phyloP scores from a whole-genome alignment of 2,113 vertebrate genomes.

The Sciurus niger region DNA sequence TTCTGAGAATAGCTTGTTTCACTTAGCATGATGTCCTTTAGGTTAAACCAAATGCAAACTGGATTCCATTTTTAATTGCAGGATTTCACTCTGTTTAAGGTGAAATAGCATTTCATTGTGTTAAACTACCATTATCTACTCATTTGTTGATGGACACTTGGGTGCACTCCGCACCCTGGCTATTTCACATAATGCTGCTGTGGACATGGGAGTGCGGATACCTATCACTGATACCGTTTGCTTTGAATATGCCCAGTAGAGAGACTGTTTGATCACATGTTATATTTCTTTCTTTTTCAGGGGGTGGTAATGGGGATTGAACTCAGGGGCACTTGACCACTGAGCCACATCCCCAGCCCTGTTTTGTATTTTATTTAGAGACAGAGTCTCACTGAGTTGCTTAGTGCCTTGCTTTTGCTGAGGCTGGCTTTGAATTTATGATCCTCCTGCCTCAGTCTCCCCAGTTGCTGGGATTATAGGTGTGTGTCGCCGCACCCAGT shows the following conservation, averaged over 20 bases:
- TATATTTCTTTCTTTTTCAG: background rate
- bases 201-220: background rate
- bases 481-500: no score
- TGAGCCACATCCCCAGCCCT: no score
- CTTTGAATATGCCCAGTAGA: background rate
- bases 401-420: no score
- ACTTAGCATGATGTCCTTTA: background rate
- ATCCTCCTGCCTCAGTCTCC: no score
- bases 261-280: background rate
- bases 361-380: no score
- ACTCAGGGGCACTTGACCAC: no score
- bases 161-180: background rate
- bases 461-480: no score
- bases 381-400: no score
- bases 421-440: no score
- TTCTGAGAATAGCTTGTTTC: background rate
- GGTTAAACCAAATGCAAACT: no score
- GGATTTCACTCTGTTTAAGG: background rate
- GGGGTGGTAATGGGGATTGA: no score
- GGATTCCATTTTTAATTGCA: background rate
- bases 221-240: background rate
- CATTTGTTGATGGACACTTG: background rate
- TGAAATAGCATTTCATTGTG: background rate
- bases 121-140: background rate
- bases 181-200: no score